Base-by-base conservation (phyloP, 2,888 invertebrate genomes). In the Caenorhabditis becei region DNA sequence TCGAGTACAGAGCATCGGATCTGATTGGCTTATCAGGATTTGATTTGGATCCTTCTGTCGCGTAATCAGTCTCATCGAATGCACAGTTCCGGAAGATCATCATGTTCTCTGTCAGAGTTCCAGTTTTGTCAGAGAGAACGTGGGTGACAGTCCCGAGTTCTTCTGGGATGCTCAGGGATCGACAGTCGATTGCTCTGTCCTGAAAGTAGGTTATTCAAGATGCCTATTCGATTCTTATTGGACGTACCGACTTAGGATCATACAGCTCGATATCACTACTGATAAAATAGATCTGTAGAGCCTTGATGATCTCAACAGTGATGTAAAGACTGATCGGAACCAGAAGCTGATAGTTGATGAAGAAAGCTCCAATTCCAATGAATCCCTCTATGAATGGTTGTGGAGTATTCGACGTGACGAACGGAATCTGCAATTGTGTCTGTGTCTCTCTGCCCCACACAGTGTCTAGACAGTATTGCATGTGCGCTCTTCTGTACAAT, bases 281-380 rank as follows among this genome's bases (percentile, higher is more conserved):
- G 89, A 98, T 97, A 92, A 97, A 96, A 92, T 95, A 97, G 62
- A 97, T 95, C 93, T 98, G 97, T 77, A 96, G 94, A 82, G 97
- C 94, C 92, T 97, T 98, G 87, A 97, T 96, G 93, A 98, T 94
- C 92, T 98, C 98, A 90, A 98, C 94, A 2, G 97, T 96, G 67
- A 98, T 97, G 92, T 98, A 98, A 80, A 98, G 93, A 8, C 97
- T 97, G 58, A 98, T 93, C 0, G 98, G 98, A 91, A 98, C 97
- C 95, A 98, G 96, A 80, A 86, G 80, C 75, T 88, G 88, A 81
- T 87, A 88, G 47, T 79, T 81, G 49, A 88, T 86, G 51, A 88
- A 85, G 56, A 85, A 83, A 10, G 85, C 75, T 10, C 84, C 87
- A 24, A 87, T 63, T 2, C 75, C 77, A 26, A 84, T 77, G 23